These are phyloP conservation scores for Paguma larvata DNA, from an alignment of 2,797 vertebrate species.

Conservation along the genomic window DNA sequence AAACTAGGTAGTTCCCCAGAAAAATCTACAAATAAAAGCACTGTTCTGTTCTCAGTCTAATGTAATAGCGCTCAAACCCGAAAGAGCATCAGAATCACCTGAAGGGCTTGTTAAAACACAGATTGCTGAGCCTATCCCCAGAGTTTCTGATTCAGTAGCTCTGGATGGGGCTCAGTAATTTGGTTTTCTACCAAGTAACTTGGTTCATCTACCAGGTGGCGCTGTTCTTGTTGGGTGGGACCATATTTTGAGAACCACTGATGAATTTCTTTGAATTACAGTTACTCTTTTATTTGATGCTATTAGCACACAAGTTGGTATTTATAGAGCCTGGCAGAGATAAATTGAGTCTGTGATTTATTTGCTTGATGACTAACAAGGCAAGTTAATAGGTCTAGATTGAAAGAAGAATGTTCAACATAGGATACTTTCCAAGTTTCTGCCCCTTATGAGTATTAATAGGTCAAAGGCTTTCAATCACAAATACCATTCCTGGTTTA, in stretches of 20 bases:
- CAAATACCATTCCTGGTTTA: slow-evolving; percentile 27
- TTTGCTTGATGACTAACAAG: slow-evolving; percentile 59
- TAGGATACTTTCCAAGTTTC: slow-evolving; percentile 57
- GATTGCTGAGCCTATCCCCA: neutral
- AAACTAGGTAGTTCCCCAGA: neutral
- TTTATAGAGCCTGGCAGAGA: slow-evolving; percentile 52
- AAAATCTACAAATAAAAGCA: slow-evolving; percentile 23
- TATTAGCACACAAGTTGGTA: neutral
- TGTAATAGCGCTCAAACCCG: neutral
- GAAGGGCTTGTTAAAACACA: neutral
- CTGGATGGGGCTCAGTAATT: neutral
- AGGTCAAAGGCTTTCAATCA: slow-evolving; percentile 34
- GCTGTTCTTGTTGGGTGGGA: neutral
- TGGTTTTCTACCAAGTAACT: neutral
- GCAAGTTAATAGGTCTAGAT: slow-evolving; percentile 58
- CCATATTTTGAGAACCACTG: neutral
- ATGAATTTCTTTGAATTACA: neutral
- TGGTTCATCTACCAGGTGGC: neutral
- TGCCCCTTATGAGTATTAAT: slow-evolving; percentile 8
- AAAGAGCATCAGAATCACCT: neutral
- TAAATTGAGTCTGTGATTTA: slow-evolving; percentile 52
- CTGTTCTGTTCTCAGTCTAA: neutral
- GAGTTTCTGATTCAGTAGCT: neutral
- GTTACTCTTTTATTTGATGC: slow-evolving; percentile 7
- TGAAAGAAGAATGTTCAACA: slow-evolving; percentile 56